Evolutionary conservation across 2,888 invertebrate genomes (phyloP).

Genomic region (Plebejus argus): DNA sequence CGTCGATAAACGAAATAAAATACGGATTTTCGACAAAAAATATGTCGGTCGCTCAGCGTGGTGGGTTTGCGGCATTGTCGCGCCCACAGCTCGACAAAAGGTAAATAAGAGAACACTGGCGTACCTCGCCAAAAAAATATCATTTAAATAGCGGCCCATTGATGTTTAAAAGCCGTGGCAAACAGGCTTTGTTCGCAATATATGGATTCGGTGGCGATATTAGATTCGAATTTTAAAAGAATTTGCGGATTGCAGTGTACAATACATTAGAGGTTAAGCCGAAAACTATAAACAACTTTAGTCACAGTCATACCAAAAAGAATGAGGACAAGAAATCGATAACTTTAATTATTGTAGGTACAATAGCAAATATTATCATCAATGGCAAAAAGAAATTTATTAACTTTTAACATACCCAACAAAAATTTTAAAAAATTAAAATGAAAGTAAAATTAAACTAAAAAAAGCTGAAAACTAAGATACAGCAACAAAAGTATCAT

Average conservation of each 20-base stretch:
- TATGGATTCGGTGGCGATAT: conserved; percentile 72
- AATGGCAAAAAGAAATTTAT: too few species aligned
- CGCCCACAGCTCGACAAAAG: conserved; percentile 78
- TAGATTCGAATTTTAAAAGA: conserved; percentile 66
- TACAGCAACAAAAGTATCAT: background rate
- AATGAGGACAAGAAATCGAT: background rate
- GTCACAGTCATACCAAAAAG: background rate
- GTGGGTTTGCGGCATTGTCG: conserved; percentile 79
- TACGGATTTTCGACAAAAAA: conserved; percentile 72
- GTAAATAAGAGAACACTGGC: conserved; percentile 78
- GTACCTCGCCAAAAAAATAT: conserved; percentile 64
- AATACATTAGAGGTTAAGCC: conserved; percentile 19
- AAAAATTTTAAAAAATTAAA: too few species aligned
- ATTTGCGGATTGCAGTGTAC: conserved; percentile 32
- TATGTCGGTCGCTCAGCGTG: conserved; percentile 71
- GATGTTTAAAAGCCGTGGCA: conserved; percentile 78
- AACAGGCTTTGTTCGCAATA: conserved; percentile 64
- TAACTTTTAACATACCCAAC: too few species aligned
- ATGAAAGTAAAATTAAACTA: background rate
- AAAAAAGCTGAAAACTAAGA: background rate
- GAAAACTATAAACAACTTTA: conserved; percentile 32
- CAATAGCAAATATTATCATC: too few species aligned
- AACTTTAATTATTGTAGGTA: background rate
- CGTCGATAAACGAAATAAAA: conserved; percentile 75
- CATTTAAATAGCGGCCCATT: conserved; percentile 77